A percentile compares a stretch with the other conserved stretches of the same genome.
phyloP scores from a whole-genome alignment of 2,113 vertebrate genomes.

The Oreochromis spilurus region DNA sequence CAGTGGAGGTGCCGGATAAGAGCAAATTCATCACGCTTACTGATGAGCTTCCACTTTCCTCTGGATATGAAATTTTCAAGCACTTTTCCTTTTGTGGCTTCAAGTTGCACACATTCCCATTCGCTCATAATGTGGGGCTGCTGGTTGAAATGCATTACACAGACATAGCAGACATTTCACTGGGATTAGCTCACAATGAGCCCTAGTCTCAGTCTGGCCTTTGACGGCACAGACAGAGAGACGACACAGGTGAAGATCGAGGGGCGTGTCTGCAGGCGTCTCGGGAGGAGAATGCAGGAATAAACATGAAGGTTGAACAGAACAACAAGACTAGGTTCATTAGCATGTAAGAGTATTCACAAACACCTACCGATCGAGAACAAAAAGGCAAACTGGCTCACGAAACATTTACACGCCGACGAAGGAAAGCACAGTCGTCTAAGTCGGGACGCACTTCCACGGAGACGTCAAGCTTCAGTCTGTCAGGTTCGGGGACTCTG shows the following conservation, averaged over 20 bases:
- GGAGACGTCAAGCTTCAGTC: background rate
- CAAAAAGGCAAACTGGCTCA: conserved; percentile 9
- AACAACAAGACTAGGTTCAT: conserved; percentile 16
- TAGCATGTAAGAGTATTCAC: conserved; percentile 24
- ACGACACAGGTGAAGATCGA: background rate
- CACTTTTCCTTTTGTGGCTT: conserved; percentile 4
- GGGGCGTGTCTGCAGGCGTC: background rate
- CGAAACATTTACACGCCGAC: conserved; percentile 48
- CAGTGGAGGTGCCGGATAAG: background rate
- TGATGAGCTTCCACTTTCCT: conserved; percentile 25
- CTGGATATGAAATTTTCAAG: conserved; percentile 13
- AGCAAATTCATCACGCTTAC: conserved; percentile 21
- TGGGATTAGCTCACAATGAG: conserved; percentile 47
- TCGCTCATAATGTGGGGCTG: conserved; percentile 21
- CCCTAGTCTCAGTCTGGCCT: conserved; percentile 25
- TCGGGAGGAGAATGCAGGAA: conserved; percentile 20
- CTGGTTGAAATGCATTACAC: conserved; percentile 41
- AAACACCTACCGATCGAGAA: background rate
- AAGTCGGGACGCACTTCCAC: background rate
- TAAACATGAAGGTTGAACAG: conserved; percentile 37
- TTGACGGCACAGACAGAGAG: conserved; percentile 11
- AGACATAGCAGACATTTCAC: conserved; percentile 46
- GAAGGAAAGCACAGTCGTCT: background rate
- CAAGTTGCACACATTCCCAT: conserved; percentile 25
- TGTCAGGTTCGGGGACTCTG: background rate